Evolutionary conservation across 2,797 vertebrate genomes (phyloP).

Genomic region (Protosalanx chinensis): DNA sequence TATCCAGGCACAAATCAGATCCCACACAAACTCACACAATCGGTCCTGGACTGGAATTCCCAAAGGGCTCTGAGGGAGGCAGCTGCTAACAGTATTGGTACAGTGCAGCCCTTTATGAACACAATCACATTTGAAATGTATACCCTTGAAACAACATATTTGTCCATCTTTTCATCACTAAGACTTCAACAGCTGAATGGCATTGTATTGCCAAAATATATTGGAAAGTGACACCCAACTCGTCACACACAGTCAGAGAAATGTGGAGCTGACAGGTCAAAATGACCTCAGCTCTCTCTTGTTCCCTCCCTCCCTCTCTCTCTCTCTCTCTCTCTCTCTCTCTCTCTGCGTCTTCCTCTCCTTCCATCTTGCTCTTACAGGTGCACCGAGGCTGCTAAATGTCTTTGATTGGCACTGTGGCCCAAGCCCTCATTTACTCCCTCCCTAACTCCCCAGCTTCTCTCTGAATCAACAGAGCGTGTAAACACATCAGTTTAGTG

Average conservation of each 20-base stretch:
- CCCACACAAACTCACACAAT: no score
- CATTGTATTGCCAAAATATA: constrained; percentile 41
- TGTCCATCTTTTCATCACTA: constrained; percentile 48
- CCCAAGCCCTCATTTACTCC: constrained; percentile 3
- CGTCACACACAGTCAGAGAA: neutral
- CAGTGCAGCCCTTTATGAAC: neutral
- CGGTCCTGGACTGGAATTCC: no score
- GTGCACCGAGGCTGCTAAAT: neutral
- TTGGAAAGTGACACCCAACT: constrained; percentile 33
- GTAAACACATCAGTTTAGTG: constrained; percentile 9
- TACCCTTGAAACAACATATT: constrained; percentile 49
- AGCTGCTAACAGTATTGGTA: neutral
- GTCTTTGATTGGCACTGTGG: constrained; percentile 5
- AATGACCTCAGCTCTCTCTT: neutral
- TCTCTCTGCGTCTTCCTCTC: neutral
- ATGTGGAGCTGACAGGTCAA: no score
- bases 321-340: neutral
- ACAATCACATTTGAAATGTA: constrained; percentile 40
- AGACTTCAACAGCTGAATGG: constrained; percentile 40
- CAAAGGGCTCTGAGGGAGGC: no score
- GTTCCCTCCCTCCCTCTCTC: neutral
- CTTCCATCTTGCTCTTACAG: neutral
- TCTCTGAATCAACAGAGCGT: constrained; percentile 9
- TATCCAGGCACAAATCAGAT: neutral
- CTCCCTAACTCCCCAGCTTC: neutral